Base-by-base conservation (phyloP, 2,888 invertebrate genomes). In the Allophyes oxyacanthae region DNA sequence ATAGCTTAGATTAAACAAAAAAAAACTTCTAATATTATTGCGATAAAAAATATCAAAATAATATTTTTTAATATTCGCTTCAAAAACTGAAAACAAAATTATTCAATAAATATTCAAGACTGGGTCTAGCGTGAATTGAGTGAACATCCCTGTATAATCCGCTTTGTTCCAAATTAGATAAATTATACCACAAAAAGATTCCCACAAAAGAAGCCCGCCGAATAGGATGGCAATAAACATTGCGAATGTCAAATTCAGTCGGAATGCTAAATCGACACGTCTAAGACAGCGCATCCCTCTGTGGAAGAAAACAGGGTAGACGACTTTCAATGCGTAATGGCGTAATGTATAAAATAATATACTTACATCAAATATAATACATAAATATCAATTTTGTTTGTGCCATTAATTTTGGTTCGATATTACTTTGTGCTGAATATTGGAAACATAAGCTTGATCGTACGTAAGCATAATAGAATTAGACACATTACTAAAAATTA, bases 101-200 rank as follows among this genome's bases (percentile, higher is more conserved):
- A 56, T 61, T 48, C 60, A 45, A 77, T 70, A 72, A 67, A 64
- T 72, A 74, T 63, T 63, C 65, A 64, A 71, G 71, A 57, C 64
- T 64, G 65, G 42, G 57, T 64, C 55, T 62, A 58, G 64, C 49
- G 61, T 72, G 79, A 82, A 79, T 76, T 72, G 81, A 78, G 73
- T 79, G 81, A 80, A 81, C 74, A 83, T 81, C 81, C 78, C 74
- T 77, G 71, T 81, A 81, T 82, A 85, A 88, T 86, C 84, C 81
- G 79, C 87, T 87, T 90, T 90, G 89, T 90, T 86, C 87, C 83
- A 86, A 90, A 90, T 90, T 88, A 89, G 87, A 90, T 90, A 90
- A 90, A 90, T 91, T 91, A 89, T 85, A 83, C 85, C 85, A 86
- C 86, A 86, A 87, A 90, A 88, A 88, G 84, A 84, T 83, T 83